A percentile compares a stretch with the other conserved stretches of the same genome.
These are phyloP conservation scores for Hypomecis punctinalis DNA, from an alignment of 2,888 invertebrate species.

Conservation along the genomic window DNA sequence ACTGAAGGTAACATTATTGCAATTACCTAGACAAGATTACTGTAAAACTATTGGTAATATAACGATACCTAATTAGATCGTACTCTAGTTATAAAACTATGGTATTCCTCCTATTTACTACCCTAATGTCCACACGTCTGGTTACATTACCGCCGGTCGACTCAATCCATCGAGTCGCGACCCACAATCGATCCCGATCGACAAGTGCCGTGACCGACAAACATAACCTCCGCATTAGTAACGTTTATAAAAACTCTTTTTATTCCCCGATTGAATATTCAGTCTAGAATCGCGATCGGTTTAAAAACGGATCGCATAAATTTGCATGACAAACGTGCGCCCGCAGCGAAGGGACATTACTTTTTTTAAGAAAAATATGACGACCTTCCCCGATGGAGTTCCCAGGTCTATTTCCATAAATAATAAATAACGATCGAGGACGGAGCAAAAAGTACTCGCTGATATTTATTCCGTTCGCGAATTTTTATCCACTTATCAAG, in stretches of 20 bases:
- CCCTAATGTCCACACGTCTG: neutral
- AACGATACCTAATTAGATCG: too few relatives aligned
- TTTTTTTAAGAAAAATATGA: conserved; percentile 83
- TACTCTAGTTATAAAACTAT: too few relatives aligned
- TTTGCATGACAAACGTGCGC: conserved; percentile 79
- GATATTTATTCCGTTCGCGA: conserved; percentile 79
- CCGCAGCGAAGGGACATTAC: conserved; percentile 74
- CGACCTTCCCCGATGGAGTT: conserved; percentile 78
- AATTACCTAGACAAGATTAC: too few relatives aligned
- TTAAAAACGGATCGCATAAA: conserved; percentile 82
- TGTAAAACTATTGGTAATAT: too few relatives aligned
- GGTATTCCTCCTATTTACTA: too few relatives aligned
- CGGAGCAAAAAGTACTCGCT: conserved; percentile 75
- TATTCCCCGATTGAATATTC: conserved; percentile 73
- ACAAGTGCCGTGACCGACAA: conserved; percentile 66
- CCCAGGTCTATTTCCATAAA: conserved; percentile 83
- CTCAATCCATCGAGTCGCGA: conserved; percentile 19
- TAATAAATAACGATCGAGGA: conserved; percentile 82
- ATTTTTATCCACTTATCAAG: conserved; percentile 78
- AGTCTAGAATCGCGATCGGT: conserved; percentile 77
- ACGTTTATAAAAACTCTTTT: conserved; percentile 65
- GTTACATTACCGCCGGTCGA: neutral
- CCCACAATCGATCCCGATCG: conserved; percentile 53
- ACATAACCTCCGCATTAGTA: conserved; percentile 65
- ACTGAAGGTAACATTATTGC: too few relatives aligned